phyloP scores from a whole-genome alignment of 2,888 invertebrate genomes.

The Cryptocheilus praepositus region DNA sequence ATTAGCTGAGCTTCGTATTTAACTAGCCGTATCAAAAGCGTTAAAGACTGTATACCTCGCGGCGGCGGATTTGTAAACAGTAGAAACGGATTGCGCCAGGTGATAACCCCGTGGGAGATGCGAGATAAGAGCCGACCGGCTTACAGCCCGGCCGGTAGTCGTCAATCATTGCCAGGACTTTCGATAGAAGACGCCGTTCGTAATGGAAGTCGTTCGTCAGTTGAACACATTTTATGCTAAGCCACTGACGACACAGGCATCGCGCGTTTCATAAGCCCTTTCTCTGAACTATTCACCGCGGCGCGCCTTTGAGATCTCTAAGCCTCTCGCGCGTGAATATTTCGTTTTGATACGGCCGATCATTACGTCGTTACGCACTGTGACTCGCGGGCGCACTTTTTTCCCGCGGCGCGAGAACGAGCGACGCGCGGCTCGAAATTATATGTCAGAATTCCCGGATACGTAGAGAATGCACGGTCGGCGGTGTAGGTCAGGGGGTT shows the following conservation, averaged over 20 bases:
- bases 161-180: constrained; percentile 62
- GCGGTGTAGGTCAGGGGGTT: no score
- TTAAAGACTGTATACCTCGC: constrained; percentile 48
- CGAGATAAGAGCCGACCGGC: constrained; percentile 39
- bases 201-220: constrained; percentile 41
- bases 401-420: no score
- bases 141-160: constrained; percentile 60
- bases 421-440: no score
- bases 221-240: constrained; percentile 35
- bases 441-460: no score
- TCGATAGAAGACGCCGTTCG: constrained; percentile 52
- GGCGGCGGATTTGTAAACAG: constrained; percentile 45
- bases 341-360: no score
- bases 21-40: constrained; percentile 59
- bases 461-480: no score
- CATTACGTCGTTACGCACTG: no score
- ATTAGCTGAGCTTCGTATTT: constrained; percentile 65
- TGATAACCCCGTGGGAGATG: constrained; percentile 51
- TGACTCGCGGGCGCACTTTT: no score
- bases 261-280: constrained; percentile 41
- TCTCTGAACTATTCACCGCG: constrained; percentile 15
- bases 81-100: constrained; percentile 54
- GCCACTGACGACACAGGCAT: constrained; percentile 34
- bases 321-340: constrained; percentile 1
- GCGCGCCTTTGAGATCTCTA: not conserved